Conservation (phyloP, 2,888 invertebrate genomes). For the Habrosyne pyritoides region DNA sequence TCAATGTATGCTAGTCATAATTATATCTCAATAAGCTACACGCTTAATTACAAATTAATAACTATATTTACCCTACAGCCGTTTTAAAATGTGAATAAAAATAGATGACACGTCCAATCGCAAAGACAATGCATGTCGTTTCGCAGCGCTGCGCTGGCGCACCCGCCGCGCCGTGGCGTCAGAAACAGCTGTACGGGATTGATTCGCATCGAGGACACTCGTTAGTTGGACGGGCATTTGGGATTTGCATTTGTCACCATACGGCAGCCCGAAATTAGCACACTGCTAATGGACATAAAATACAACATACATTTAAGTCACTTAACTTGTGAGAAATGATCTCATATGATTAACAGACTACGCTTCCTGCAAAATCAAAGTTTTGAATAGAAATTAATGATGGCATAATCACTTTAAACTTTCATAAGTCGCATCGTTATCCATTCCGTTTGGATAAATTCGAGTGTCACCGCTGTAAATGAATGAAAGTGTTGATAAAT, state of each 20-base stretch:
- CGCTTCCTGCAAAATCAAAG: conserved; percentile 31
- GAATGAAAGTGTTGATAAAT: conserved; percentile 42
- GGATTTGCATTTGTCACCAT: conserved; percentile 18
- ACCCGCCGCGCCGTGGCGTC: conserved; percentile 35
- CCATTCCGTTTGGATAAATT: conserved; percentile 40
- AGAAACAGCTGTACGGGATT: conserved; percentile 74
- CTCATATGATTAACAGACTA: conserved; percentile 31
- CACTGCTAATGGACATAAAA: conserved; percentile 27
- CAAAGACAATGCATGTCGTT: conserved; percentile 62
- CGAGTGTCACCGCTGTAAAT: conserved; percentile 35
- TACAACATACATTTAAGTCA: conserved; percentile 14
- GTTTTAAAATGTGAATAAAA: conserved; percentile 59
- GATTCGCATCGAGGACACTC: conserved; percentile 52
- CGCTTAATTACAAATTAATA: conserved; percentile 31
- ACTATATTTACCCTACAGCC: conserved; percentile 55
- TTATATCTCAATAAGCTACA: background rate
- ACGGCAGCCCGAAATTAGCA: conserved; percentile 31
- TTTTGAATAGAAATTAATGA: conserved; percentile 24
- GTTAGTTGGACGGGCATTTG: conserved; percentile 15
- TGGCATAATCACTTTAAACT: conserved; percentile 41
- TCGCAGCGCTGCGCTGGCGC: conserved; percentile 18
- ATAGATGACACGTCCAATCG: conserved; percentile 57
- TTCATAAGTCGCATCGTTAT: conserved; percentile 48
- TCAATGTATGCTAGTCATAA: background rate
- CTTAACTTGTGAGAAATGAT: conserved; percentile 31